Percentiles rank a stretch among this genome's conserved stretches.
phyloP scores from a whole-genome alignment of 2,888 invertebrate genomes.

The Apamea epomidion region DNA sequence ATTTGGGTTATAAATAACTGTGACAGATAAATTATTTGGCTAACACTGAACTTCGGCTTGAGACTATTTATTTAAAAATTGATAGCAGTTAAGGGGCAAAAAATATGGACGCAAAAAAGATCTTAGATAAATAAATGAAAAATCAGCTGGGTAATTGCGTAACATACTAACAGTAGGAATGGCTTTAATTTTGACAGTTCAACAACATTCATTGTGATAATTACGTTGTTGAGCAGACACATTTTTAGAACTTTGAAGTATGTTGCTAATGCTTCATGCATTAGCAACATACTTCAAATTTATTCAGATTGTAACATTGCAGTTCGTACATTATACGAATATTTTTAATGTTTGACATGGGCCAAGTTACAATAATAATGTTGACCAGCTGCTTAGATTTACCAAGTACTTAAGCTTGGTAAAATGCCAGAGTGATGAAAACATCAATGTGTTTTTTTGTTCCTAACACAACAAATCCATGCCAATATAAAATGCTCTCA shows the following conservation, averaged over 20 bases:
- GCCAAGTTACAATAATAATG: slow-evolving; percentile 15
- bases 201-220: neutral
- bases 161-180: neutral
- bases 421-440: slow-evolving; percentile 10
- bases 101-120: neutral
- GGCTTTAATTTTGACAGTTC: neutral
- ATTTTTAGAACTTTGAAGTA: neutral
- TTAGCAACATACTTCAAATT: neutral
- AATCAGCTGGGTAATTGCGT: neutral
- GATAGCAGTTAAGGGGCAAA: slow-evolving; percentile 25
- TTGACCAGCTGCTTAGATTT: slow-evolving; percentile 4
- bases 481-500: slow-evolving; percentile 16
- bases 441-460: neutral
- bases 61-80: neutral
- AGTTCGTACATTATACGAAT: neutral
- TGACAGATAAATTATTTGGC: slow-evolving; percentile 35
- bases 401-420: neutral
- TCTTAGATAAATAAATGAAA: neutral
- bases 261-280: too few relatives aligned
- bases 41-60: slow-evolving; percentile 19
- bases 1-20: slow-evolving; percentile 19
- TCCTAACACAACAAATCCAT: neutral
- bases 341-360: neutral
- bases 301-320: neutral
- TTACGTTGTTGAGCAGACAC: neutral